Conservation (phyloP, 37 sponge, comb jelly and placozoan genomes). For the Mnemiopsis leidyi region DNA sequence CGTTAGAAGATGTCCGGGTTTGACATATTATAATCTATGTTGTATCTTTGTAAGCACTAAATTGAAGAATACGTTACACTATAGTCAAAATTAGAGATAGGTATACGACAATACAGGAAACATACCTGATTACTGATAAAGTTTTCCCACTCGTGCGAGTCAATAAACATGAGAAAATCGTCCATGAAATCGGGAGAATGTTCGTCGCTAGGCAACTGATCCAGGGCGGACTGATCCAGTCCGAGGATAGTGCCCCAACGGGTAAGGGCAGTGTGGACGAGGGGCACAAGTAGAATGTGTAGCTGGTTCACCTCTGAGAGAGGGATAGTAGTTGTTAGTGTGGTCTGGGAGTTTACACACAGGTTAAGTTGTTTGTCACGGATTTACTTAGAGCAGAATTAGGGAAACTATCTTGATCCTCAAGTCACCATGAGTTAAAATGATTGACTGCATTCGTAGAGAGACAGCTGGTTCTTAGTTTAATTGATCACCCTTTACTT, state of each 20-base stretch:
- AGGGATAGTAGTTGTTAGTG: neutral
- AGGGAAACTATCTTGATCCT: neutral
- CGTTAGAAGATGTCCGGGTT: no score
- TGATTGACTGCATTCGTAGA: no score
- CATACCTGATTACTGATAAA: conserved; percentile 70
- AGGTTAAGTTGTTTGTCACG: neutral
- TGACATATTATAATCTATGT: no score
- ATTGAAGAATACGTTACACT: no score
- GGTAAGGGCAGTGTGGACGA: conserved; percentile 61
- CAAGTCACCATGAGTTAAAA: no score
- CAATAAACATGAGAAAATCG: conserved; percentile 68
- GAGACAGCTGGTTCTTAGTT: no score
- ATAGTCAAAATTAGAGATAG: no score
- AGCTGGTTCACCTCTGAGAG: conserved; percentile 43
- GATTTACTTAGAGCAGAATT: neutral
- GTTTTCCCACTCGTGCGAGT: conserved; percentile 69
- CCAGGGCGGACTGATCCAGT: neutral
- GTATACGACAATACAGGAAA: no score
- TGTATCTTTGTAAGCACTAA: no score
- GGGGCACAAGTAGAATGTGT: conserved; percentile 53
- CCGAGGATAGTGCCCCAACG: conserved; percentile 51
- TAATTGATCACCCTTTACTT: no score
- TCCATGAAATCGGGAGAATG: conserved; percentile 69
- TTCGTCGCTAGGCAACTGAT: conserved; percentile 66
- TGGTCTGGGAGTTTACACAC: neutral